Conservation (phyloP, 2,888 invertebrate species). For the Platycheirus albimanus region DNA sequence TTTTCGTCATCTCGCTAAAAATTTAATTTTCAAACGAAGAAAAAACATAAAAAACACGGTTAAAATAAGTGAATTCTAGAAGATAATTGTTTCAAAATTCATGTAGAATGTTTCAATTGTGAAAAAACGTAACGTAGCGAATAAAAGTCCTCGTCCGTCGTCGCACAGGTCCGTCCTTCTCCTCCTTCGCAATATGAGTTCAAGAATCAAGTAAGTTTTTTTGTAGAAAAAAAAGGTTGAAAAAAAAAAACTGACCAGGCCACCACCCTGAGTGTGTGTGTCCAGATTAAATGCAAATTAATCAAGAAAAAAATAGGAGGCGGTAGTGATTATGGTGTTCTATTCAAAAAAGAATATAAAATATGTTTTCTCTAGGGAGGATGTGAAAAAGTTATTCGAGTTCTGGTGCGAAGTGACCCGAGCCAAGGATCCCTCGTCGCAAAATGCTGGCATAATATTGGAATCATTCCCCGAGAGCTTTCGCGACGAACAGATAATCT, state of each 20-base stretch:
- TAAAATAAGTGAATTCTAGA: constrained; percentile 38
- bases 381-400: constrained; percentile 83
- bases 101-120: constrained; percentile 61
- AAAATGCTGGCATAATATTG: constrained; percentile 85
- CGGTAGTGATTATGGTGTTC: constrained; percentile 27
- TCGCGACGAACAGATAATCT: constrained; percentile 92
- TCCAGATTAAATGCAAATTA: constrained; percentile 30
- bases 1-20: constrained; percentile 64
- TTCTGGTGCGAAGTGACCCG: constrained; percentile 82
- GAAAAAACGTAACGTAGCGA: constrained; percentile 50
- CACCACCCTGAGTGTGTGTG: constrained; percentile 58
- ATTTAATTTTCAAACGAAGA: constrained; percentile 20
- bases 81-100: constrained; percentile 3
- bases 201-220: constrained; percentile 70
- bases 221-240: background rate
- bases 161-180: constrained; percentile 48
- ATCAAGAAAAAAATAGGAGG: constrained; percentile 38
- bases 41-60: background rate
- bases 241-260: constrained; percentile 40
- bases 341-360: constrained; percentile 1
- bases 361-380: constrained; percentile 78
- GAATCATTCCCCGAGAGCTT: constrained; percentile 93
- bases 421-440: constrained; percentile 74
- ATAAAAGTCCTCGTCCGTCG: constrained; percentile 44
- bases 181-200: constrained; percentile 65